Evolutionary conservation across 2,113 vertebrate genomes (phyloP).

Genomic region (Pangasianodon gigas): DNA sequence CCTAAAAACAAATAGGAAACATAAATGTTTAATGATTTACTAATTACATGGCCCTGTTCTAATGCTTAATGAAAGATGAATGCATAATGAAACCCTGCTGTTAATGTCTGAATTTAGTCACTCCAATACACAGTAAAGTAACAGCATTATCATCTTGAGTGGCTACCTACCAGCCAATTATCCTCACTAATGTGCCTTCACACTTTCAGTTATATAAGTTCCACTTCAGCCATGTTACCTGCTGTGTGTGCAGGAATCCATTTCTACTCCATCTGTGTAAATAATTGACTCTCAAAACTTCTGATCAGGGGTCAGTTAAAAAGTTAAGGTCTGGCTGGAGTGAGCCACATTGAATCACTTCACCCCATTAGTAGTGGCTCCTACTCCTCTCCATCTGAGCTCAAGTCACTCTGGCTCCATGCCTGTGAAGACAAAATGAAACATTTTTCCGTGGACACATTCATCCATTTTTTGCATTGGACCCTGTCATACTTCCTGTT

Average conservation of each 20-base stretch:
- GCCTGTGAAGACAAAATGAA: conserved; percentile 11
- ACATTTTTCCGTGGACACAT: neutral
- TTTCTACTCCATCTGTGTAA: neutral
- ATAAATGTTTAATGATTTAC: neutral
- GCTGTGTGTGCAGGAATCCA: neutral
- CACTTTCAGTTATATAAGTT: neutral
- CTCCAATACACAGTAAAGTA: neutral
- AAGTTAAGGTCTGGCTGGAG: neutral
- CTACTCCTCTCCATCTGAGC: conserved; percentile 20
- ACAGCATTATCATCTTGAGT: neutral
- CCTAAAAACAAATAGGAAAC: neutral
- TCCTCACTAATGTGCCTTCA: neutral
- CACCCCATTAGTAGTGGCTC: conserved; percentile 1
- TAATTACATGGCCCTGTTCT: neutral
- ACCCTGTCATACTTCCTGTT: conserved; percentile 46
- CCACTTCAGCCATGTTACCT: neutral
- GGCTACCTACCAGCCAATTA: neutral
- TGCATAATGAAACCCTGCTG: neutral
- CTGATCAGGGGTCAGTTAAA: conserved; percentile 5
- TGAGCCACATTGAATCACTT: conserved; percentile 17
- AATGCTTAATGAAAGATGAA: neutral
- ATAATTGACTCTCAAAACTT: neutral
- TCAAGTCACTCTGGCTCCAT: neutral
- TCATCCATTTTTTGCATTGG: conserved; percentile 3
- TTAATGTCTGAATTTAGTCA: neutral